Evolutionary conservation across 2,888 invertebrate genomes (phyloP), one percentile per base, ranked within the genome.

Genomic region (Heliconius charithonia): DNA sequence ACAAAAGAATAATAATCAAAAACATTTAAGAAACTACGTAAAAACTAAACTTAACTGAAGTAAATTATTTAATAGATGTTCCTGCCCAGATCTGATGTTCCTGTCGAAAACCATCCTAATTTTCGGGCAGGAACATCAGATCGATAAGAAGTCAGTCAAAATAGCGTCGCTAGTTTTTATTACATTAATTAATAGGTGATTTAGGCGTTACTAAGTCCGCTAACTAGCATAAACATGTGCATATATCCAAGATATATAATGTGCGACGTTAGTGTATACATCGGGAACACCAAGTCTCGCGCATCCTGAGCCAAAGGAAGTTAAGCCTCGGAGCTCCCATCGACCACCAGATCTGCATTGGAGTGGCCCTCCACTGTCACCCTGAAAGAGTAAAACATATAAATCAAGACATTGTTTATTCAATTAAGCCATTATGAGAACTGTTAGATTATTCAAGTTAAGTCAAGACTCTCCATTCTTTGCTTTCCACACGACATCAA

Each of bases 281-380:
- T 98, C 98, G 0, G 98, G 98, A 81, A 97, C 98, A 0, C 98
- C 98, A 29, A 97, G 97, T 80, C 97, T 96, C 0, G 98, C 98
- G 89, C 98, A 98, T 66, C 98, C 98, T 0, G 98, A 98, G 0
- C 98, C 98, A 87, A 98, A 98, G 0, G 98, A 98, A 0, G 98
- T 98, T 62, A 98, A 96, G 0, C 98, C 98, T 0, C 97, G 97
- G 56, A 98, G 94, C 86, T 97, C 97, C 98, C 98, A 98, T 71
- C 97, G 96, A 0, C 98, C 98, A 77, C 98, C 97, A 2, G 96
- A 93, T 12, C 97, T 96, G 86, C 98, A 98, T 89, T 98, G 98
- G 19, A 98, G 93, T 0, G 98, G 98, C 0, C 98, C 98, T 0
- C 98, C 98, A 4, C 98, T 98, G 90, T 98, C 98, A 6, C 98